Base-by-base conservation (phyloP, 2,797 vertebrate genomes). In the Schizopygopsis malacanthus region DNA sequence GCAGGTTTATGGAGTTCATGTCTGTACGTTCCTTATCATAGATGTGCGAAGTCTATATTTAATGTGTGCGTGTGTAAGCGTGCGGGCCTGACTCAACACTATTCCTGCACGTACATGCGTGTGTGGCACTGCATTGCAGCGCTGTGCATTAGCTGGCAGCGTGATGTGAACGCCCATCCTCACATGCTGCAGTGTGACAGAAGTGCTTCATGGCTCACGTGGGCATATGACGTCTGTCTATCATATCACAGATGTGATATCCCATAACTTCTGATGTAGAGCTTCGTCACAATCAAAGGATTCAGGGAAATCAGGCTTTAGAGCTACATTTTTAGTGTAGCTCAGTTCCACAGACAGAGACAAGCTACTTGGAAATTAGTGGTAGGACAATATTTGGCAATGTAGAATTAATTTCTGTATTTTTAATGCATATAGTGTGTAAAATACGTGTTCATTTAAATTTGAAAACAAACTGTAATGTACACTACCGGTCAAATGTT, bases 91-190 rank as follows among this genome's bases (percentile, higher is more conserved):
- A 92, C 93, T 94, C 93, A 88, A 93, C 94, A 93, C 93, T 82
- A 93, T 94, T 91, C 37, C 39, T 94, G 93, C 94, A 93, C 90
- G 93, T 95, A 94, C 93, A 93, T 95, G 94, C 92, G 93, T 94
- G 95, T 94, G 93, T 94, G 93, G 94, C 95, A 95, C 95, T 94
- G 95, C 95, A 96, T 94, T 96, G 95, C 95, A 96, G 95, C 93
- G 89, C 28, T 95, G 93, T 95, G 95, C 93, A 93, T 95, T 94
- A 94, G 94, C 93, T 65, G 63, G 63, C 63, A 33, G 28, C 28
- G 15, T 33, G 63, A 65, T 95, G 95, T 94, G 93, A 93, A 92
- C 86, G 47, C 20, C 47, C 67, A 65, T 65, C 28, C 28, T 65
- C 79, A 25, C 28, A 54, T 52, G 13, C 45, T 65, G 63, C 63